Evolutionary conservation across 1,140 invertebrate species (phyloP).

Genomic region (Pseudomyrmex concolor): DNA sequence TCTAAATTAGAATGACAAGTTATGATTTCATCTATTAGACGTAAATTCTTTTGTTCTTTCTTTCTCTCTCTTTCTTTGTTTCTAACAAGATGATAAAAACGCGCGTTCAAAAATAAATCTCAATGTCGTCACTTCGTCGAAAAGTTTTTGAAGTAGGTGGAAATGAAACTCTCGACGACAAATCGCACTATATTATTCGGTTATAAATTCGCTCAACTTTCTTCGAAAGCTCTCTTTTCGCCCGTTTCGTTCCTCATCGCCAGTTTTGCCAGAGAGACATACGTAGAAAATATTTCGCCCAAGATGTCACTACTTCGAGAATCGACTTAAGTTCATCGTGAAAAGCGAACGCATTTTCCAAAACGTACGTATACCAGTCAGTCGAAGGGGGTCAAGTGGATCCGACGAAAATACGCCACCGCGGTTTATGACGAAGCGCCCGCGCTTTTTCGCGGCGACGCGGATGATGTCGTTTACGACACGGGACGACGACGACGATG

Average conservation of each 20-base stretch:
- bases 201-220: slow-evolving; percentile 22
- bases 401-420: slow-evolving; percentile 35
- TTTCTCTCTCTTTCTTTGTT: background rate
- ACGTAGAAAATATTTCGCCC: slow-evolving; percentile 25
- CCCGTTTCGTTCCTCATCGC: background rate
- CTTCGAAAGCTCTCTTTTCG: background rate
- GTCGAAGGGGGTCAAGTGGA: slow-evolving; percentile 22
- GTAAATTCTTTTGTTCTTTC: background rate
- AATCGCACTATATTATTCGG: slow-evolving; percentile 36
- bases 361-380: background rate
- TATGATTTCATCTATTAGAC: background rate
- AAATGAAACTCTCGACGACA: background rate
- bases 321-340: slow-evolving; percentile 43
- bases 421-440: slow-evolving; percentile 44
- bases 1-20: background rate
- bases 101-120: background rate
- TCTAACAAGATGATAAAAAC: background rate
- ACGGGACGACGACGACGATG: background rate
- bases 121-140: slow-evolving; percentile 2
- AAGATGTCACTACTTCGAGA: slow-evolving; percentile 21
- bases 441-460: slow-evolving; percentile 28
- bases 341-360: slow-evolving; percentile 32
- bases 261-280: background rate
- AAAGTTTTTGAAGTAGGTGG: slow-evolving; percentile 4
- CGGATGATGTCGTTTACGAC: slow-evolving; percentile 51